phyloP scores from a whole-genome alignment of 2,888 invertebrate species.

The Parelbella ahira region DNA sequence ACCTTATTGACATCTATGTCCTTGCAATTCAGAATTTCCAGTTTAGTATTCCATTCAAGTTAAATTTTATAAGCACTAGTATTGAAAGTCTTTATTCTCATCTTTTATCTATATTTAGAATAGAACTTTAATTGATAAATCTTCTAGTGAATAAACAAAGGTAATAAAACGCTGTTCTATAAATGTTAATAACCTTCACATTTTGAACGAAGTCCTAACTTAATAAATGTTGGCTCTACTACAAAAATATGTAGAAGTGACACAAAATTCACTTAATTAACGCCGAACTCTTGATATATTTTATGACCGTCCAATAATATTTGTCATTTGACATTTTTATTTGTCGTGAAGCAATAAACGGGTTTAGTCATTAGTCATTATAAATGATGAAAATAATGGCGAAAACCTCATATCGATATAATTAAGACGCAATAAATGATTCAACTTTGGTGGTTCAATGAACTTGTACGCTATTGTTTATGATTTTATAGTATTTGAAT shows the following conservation, averaged over 20 bases:
- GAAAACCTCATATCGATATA: constrained; percentile 18
- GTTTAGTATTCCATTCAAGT: too few relatives aligned
- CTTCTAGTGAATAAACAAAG: too few relatives aligned
- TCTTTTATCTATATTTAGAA: too few relatives aligned
- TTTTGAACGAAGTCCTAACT: constrained; percentile 1
- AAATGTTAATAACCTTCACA: background rate
- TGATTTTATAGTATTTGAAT: too few relatives aligned
- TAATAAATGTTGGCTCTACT: too few relatives aligned
- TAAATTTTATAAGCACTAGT: too few relatives aligned
- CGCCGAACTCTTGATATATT: constrained; percentile 20
- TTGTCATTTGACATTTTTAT: constrained; percentile 30
- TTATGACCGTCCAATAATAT: constrained; percentile 25
- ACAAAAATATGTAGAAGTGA: too few relatives aligned
- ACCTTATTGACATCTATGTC: too few relatives aligned
- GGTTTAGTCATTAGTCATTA: constrained; percentile 29
- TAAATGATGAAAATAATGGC: constrained; percentile 27
- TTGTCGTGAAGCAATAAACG: constrained; percentile 29
- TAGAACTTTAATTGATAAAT: too few relatives aligned
- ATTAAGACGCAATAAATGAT: constrained; percentile 4
- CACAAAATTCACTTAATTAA: constrained; percentile 20
- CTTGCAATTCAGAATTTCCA: too few relatives aligned
- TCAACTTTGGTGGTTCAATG: background rate
- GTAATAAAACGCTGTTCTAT: background rate
- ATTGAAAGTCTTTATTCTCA: too few relatives aligned
- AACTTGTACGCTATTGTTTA: background rate